Base-by-base conservation (phyloP, 2,888 invertebrate genomes). In the Leucophora obtusa region DNA sequence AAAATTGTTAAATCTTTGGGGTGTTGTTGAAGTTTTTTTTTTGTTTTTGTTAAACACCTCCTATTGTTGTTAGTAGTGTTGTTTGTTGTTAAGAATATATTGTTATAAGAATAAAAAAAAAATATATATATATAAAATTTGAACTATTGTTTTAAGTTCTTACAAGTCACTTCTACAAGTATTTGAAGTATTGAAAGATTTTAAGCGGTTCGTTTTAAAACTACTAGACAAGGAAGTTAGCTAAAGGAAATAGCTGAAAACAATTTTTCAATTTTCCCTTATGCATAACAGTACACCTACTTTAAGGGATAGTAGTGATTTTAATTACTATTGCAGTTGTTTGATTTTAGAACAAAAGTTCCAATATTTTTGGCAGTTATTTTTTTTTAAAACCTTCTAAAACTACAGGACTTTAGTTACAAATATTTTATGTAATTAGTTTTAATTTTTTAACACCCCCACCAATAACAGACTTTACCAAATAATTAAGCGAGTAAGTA, bases 81-180 rank as follows among this genome's bases (percentile, higher is more conserved):
- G 28, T 7, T 21, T 56, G 65, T 56, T 73, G 8, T 66, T 43
- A 69, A 58, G 69, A 51, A 63, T 63, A 18, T 71, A 65, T 71
- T 70, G 28, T 70, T 50, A 66, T 59, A 33, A 53, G 63, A 51
- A 70, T 38, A 38, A 35, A 28, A 60, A 50, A 54, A 11, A 51
- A 33, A 53, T 24, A 24, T 2, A 24, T 3, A 24, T 24, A 28
- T 28, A 28, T 4, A 28, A 28, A 28, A 28, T 28, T 18, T 35
- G 24, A 75, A 63, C 69, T 63, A 75, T 75, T 69, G 69, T 69
- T 69, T 69, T 63, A 63, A 63, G 56, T 50, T 69, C 62, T 75
- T 56, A 63, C 47, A 70, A 62, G 50, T 51, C 24, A 75, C 50
- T 69, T 53, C 63, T 24, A 56, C 50, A 58, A 75, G 69, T 50